phyloP scores from a whole-genome alignment of 2,888 invertebrate species.

The Cephonodes hylas region DNA sequence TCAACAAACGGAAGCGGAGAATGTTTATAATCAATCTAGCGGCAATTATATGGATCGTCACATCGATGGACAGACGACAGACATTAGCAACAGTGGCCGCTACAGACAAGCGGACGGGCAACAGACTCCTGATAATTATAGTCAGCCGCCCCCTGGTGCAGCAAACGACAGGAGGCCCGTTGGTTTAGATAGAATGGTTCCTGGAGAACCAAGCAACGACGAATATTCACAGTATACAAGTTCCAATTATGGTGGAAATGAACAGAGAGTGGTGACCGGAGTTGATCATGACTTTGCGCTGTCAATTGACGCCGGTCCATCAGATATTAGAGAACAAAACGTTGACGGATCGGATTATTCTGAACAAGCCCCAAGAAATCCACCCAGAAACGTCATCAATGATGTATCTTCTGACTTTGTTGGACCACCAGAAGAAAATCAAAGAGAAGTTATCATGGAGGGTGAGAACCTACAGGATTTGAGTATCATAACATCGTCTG shows the following conservation, averaged over 20 bases:
- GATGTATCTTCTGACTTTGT: slow-evolving; percentile 48
- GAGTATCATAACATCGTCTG: slow-evolving; percentile 58
- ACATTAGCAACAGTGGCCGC: slow-evolving; percentile 48
- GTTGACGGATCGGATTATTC: slow-evolving; percentile 73
- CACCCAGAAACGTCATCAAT: slow-evolving; percentile 48
- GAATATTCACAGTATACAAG: slow-evolving; percentile 62
- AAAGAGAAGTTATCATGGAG: slow-evolving; percentile 80
- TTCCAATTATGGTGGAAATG: slow-evolving; percentile 63
- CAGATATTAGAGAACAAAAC: slow-evolving; percentile 66
- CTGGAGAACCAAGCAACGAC: slow-evolving; percentile 81
- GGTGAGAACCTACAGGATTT: slow-evolving; percentile 81
- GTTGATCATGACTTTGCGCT: slow-evolving; percentile 69
- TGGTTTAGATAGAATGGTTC: slow-evolving; percentile 82
- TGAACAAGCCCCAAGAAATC: slow-evolving; percentile 51
- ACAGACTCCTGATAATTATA: slow-evolving; percentile 57
- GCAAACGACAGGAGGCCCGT: slow-evolving; percentile 69
- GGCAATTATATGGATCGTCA: slow-evolving; percentile 70
- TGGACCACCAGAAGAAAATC: slow-evolving; percentile 56
- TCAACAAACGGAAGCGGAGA: slow-evolving; percentile 67
- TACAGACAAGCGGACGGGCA: slow-evolving; percentile 73
- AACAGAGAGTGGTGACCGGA: slow-evolving; percentile 80
- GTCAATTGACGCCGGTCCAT: slow-evolving; percentile 49
- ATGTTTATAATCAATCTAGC: slow-evolving; percentile 56
- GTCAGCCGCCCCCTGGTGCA: slow-evolving; percentile 46
- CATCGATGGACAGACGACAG: slow-evolving; percentile 67